Evolutionary conservation across 2,888 invertebrate genomes (phyloP), one percentile per base, ranked within the genome.

Genomic region (Macaria liturata): DNA sequence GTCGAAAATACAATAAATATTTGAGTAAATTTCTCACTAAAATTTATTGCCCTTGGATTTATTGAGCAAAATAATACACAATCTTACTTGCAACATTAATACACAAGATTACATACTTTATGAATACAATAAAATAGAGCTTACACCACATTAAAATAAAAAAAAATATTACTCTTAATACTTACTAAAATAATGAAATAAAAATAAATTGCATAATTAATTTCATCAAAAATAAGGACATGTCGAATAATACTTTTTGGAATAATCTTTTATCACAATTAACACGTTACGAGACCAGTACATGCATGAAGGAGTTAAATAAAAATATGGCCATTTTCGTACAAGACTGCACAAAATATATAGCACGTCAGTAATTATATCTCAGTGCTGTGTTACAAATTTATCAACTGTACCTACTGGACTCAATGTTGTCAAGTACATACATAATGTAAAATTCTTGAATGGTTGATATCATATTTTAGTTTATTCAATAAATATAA

Each of bases 231-330:
- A 57, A 57, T 50, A 47, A 59, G 51, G 49, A 64, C 57, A 64
- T 62, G 59, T 53, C 62, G 60, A 61, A 62, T 65, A 67, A 67
- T 67, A 67, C 65, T 65, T 65, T 61, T 65, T 65, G 61, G 48
- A 59, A 61, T 52, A 52, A 52, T 32, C 59, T 49, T 54, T 61
- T 64, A 67, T 67, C 65, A 65, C 65, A 63, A 51, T 46, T 54
- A 52, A 59, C 44, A 54, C 40, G 30, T 44, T 46, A 57, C 9
- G 53, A 20, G 34, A 34, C 48, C 32, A 34, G 42, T 0, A 32
- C 42, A 43, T 45, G 50, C 45, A 56, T 32, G 30, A 55, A 0
- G 53, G 32, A 47, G 50, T 37, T 59, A 58, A 54, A 55, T 39
- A 42, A 47, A 42, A 48, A 42, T 58, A 61, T 61, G 61, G 61